Conservation (phyloP, 2,113 vertebrate genomes). For the Notothenia rossii region DNA sequence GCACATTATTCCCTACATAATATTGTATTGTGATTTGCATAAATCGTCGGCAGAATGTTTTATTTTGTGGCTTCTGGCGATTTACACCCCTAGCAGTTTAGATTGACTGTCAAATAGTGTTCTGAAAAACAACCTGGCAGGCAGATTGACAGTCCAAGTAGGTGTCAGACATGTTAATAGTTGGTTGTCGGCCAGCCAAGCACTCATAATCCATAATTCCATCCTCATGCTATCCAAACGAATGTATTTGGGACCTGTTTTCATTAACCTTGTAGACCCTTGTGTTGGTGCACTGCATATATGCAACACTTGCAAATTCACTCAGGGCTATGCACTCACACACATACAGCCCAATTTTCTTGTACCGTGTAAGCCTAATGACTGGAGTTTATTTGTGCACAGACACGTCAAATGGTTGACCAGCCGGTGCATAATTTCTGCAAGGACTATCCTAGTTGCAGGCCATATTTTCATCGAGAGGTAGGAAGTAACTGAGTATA, state of each 20-base stretch:
- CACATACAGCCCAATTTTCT: slow-evolving; percentile 19
- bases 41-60: too few relatives aligned
- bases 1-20: too few relatives aligned
- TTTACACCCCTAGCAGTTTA: background rate
- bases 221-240: slow-evolving; percentile 40
- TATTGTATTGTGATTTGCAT: too few relatives aligned
- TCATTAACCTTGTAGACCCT: slow-evolving; percentile 69
- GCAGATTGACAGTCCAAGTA: slow-evolving; percentile 37
- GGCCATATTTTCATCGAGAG: slow-evolving; percentile 37
- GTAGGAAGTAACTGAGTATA: too few relatives aligned
- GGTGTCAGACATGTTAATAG: slow-evolving; percentile 58
- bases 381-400: slow-evolving; percentile 66
- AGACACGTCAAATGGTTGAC: slow-evolving; percentile 56
- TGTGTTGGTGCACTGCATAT: slow-evolving; percentile 48
- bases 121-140: slow-evolving; percentile 28
- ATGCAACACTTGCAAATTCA: slow-evolving; percentile 56
- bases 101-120: slow-evolving; percentile 4
- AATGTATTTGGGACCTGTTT: slow-evolving; percentile 57
- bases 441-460: slow-evolving; percentile 40
- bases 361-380: slow-evolving; percentile 53
- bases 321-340: slow-evolving; percentile 2
- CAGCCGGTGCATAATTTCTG: slow-evolving; percentile 51
- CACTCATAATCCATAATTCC: slow-evolving; percentile 67
- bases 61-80: too few relatives aligned
- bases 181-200: slow-evolving; percentile 60